phyloP scores from a whole-genome alignment of 2,888 invertebrate species.

The Platerodrilus igneus region DNA sequence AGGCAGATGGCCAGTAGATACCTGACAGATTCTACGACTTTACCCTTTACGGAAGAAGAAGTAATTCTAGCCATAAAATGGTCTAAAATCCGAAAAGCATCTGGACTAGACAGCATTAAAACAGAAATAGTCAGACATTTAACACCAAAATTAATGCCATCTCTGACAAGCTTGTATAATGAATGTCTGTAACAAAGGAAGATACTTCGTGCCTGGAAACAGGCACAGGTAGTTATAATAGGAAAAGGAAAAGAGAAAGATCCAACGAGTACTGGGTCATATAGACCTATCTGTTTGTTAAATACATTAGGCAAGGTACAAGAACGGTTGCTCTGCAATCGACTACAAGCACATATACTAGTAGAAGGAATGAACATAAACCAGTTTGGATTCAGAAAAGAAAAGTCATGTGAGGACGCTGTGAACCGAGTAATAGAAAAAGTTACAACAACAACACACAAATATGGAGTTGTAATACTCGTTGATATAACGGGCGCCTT shows the following conservation, averaged over 20 bases:
- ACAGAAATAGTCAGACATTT: constrained; percentile 6
- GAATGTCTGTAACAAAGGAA: constrained; percentile 13
- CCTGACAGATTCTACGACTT: too few species aligned
- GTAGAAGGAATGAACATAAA: neutral
- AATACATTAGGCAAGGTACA: neutral
- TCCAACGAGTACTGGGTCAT: too few species aligned
- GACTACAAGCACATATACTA: constrained; percentile 3
- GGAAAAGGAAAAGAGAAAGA: constrained; percentile 6
- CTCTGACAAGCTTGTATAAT: constrained; percentile 13
- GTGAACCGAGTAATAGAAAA: constrained; percentile 1
- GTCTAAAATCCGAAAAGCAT: constrained; percentile 5
- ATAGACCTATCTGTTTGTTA: constrained; percentile 4
- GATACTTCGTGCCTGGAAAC: constrained; percentile 16
- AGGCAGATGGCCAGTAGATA: neutral
- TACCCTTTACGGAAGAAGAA: neutral
- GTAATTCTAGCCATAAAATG: constrained; percentile 1
- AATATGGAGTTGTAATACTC: constrained; percentile 11
- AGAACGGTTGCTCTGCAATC: neutral
- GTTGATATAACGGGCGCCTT: constrained; percentile 20
- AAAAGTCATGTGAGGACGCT: constrained; percentile 12
- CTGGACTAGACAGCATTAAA: constrained; percentile 13
- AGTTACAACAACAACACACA: neutral
- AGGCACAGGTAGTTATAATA: constrained; percentile 12
- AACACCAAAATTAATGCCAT: neutral
- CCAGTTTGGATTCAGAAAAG: constrained; percentile 10